Base-by-base conservation (phyloP, 1,140 invertebrate species). In the Drosophila navojoa region DNA sequence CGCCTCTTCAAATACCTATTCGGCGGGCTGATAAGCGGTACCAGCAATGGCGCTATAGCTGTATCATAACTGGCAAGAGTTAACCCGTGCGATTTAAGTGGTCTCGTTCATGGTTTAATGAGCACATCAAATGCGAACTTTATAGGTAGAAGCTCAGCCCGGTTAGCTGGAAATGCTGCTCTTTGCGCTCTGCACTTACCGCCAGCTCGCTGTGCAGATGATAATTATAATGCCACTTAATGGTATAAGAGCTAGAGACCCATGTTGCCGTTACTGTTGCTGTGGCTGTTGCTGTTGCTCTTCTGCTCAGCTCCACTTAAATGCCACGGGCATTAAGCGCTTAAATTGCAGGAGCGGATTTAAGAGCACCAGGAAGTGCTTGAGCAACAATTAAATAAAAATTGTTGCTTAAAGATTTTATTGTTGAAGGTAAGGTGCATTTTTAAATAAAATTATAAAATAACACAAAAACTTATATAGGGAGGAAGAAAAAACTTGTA, bases 151-250 rank as follows among this genome's bases (percentile, higher is more conserved):
- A 47, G 10, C 25, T 22, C 35, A 29, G 32, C 52, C 29, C 53
- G 59, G 45, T 59, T 67, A 59, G 29, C 53, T 45, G 62, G 10
- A 32, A 53, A 50, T 35, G 29, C 38, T 69, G n/a, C 42, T n/a
- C 29, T 47, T 38, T 22, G 35, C 49, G 32, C 40, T 73, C 53
- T 50, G 58, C 49, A 38, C 42, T 60, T 52, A 40, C 15, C 15
- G 35, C 44, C 59, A 32, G 32, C 74, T 68, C 45, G 57, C 57
- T 49, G 25, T 61, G 67, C 67, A 75, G 78, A 77, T 87, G 72
- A 76, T 89, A 89, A 87, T 87, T 87, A 87, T 87, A 84, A 89
- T 84, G 76, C 84, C 84, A 89, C 84, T 87, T 89, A 77, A 87
- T 82, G 82, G 72, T 67, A 64, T 60, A 55, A 69, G 54, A 73